Conservation (phyloP, 2,888 invertebrate genomes). For the Rhingia rostrata region DNA sequence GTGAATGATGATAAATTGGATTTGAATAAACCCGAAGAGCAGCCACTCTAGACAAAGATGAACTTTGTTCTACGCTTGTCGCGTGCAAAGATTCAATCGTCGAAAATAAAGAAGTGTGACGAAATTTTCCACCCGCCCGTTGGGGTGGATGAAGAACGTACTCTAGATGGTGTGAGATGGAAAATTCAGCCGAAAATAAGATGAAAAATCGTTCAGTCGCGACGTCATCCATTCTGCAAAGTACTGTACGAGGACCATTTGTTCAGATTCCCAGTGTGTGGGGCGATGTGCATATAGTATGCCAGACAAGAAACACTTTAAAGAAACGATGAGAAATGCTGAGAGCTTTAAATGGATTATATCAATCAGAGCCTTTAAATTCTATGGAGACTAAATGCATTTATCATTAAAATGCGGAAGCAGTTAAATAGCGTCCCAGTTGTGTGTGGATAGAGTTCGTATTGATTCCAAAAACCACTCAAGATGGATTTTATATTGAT, state of each 20-base stretch:
- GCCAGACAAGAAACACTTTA: conserved; percentile 1
- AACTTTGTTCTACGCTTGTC: conserved; percentile 48
- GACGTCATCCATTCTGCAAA: conserved; percentile 50
- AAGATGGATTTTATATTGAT: too few relatives aligned
- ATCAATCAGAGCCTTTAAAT: too few relatives aligned
- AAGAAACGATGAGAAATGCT: neutral
- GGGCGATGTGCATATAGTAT: neutral
- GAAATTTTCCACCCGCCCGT: conserved; percentile 12
- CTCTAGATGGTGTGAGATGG: conserved; percentile 1
- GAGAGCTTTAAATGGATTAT: neutral
- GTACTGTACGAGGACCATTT: conserved; percentile 1
- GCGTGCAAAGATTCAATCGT: conserved; percentile 34
- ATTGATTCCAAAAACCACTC: too few relatives aligned
- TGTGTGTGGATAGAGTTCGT: too few relatives aligned
- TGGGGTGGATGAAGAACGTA: neutral
- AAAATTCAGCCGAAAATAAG: conserved; percentile 50
- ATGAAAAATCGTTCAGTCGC: conserved; percentile 57
- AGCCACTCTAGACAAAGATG: conserved; percentile 30
- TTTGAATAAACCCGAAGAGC: conserved; percentile 64
- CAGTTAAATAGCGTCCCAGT: too few relatives aligned
- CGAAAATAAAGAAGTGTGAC: conserved; percentile 55
- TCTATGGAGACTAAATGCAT: too few relatives aligned
- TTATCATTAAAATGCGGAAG: too few relatives aligned
- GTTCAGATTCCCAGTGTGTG: neutral
- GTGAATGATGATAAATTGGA: conserved; percentile 70